Evolutionary conservation across 2,888 invertebrate genomes (phyloP).

Genomic region (Temnothorax unifasciatus): DNA sequence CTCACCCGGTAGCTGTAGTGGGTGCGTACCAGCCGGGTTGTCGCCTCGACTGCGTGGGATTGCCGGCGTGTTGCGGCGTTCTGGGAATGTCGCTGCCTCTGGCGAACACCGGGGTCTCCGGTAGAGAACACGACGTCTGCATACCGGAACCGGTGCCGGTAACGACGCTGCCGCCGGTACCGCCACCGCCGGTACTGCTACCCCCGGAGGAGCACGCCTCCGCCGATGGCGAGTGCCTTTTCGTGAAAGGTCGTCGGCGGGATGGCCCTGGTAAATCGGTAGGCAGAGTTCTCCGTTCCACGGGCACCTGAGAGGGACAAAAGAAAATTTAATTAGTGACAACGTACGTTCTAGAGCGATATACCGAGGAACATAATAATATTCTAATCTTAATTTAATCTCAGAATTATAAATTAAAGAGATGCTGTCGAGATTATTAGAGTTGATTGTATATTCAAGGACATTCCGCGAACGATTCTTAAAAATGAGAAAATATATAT

Average conservation of each 20-base stretch:
- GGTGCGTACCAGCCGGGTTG: slow-evolving; percentile 85
- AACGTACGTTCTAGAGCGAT: no score
- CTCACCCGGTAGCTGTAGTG: slow-evolving; percentile 84
- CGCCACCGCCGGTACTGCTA: slow-evolving; percentile 92
- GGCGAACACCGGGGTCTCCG: slow-evolving; percentile 96
- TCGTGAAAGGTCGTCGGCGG: slow-evolving; percentile 85
- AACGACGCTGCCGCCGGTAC: slow-evolving; percentile 87
- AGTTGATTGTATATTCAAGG: not conserved
- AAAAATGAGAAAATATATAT: not conserved
- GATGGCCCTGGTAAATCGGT: slow-evolving; percentile 89
- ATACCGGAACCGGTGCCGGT: slow-evolving; percentile 86
- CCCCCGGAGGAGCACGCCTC: slow-evolving; percentile 94
- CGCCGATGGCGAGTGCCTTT: slow-evolving; percentile 89
- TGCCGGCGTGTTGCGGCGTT: slow-evolving; percentile 91
- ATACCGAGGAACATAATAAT: not conserved
- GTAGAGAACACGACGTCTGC: slow-evolving; percentile 94
- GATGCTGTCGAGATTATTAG: not conserved
- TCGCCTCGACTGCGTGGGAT: slow-evolving; percentile 80
- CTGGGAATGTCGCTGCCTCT: slow-evolving; percentile 94
- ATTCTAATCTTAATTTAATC: slow-evolving; percentile 4
- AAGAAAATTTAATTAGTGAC: slow-evolving; percentile 24
- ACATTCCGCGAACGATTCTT: not conserved
- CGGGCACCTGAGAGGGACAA: slow-evolving; percentile 82
- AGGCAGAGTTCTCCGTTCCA: slow-evolving; percentile 91
- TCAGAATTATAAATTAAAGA: not conserved